Evolutionary conservation across 2,113 vertebrate species (phyloP).

Genomic region (Phodopus roborovskii): DNA sequence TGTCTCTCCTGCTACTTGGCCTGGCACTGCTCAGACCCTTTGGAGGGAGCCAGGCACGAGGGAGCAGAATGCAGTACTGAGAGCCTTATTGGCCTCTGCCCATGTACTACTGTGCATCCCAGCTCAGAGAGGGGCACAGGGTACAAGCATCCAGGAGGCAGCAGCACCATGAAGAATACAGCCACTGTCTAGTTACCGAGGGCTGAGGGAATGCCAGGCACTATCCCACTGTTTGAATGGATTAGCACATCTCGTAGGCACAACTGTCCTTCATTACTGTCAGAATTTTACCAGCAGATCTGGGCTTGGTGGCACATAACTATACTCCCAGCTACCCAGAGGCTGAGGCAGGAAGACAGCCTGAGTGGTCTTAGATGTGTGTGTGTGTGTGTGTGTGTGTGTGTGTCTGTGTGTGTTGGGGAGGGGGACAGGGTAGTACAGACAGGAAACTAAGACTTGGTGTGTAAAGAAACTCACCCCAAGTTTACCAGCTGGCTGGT

Average conservation of each 20-base stretch:
- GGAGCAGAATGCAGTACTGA: background rate
- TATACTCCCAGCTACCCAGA: background rate
- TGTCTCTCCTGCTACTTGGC: background rate
- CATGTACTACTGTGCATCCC: background rate
- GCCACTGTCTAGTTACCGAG: background rate
- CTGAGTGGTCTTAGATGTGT: background rate
- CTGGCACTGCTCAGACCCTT: background rate
- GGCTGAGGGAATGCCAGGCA: accelerated
- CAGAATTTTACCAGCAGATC: background rate
- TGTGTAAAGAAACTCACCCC: background rate
- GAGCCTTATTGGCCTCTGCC: background rate
- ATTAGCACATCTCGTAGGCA: too few relatives aligned
- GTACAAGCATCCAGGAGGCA: background rate
- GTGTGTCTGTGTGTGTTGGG: too few relatives aligned
- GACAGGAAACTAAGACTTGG: background rate
- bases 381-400: background rate
- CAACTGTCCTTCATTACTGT: background rate
- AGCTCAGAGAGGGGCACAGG: background rate
- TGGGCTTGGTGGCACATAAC: too few relatives aligned
- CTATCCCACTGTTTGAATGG: accelerated
- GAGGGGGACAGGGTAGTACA: background rate
- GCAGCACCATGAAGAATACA: background rate
- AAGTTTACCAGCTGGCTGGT: background rate
- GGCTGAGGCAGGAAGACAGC: background rate
- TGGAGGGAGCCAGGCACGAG: background rate